Evolutionary conservation across 2,888 invertebrate species (phyloP).

Genomic region (Suillia variegata): DNA sequence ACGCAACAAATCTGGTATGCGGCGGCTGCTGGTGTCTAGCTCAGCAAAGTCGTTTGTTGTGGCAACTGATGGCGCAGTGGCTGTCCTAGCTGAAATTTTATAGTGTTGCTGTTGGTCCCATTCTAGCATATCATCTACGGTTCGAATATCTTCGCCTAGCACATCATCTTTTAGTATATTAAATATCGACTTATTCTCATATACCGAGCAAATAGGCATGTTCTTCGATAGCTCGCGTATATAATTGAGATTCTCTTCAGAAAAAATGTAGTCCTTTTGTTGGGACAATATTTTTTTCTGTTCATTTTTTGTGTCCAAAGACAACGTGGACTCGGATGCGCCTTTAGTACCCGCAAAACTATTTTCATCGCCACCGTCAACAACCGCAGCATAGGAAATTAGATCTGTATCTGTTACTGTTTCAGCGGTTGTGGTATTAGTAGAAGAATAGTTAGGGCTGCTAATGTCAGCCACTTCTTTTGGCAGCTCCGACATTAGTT

Average conservation of each 20-base stretch:
- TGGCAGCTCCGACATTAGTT: constrained; percentile 21
- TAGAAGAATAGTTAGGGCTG: not conserved
- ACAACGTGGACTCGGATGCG: not conserved
- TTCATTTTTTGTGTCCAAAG: too few species aligned
- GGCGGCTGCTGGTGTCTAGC: not conserved
- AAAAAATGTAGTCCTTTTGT: constrained; percentile 46
- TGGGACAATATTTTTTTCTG: constrained; percentile 19
- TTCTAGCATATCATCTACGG: constrained; percentile 49
- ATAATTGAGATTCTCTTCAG: constrained; percentile 59
- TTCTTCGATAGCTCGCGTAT: constrained; percentile 60
- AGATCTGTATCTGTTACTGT: too few species aligned
- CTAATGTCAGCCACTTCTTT: not conserved
- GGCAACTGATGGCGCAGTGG: not conserved
- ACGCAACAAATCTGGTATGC: constrained; percentile 37
- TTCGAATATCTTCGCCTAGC: constrained; percentile 34
- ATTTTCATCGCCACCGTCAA: not conserved
- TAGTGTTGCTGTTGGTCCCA: constrained; percentile 43
- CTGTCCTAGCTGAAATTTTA: not conserved
- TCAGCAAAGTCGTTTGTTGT: not conserved
- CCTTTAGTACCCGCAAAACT: not conserved
- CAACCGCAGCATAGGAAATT: too few species aligned
- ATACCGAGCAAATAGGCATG: constrained; percentile 60
- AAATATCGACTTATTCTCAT: constrained; percentile 60
- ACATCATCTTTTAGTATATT: constrained; percentile 40
- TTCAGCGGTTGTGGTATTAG: not conserved